Conservation (phyloP, 2,113 vertebrate species). For the Paedocypris sp. region DNA sequence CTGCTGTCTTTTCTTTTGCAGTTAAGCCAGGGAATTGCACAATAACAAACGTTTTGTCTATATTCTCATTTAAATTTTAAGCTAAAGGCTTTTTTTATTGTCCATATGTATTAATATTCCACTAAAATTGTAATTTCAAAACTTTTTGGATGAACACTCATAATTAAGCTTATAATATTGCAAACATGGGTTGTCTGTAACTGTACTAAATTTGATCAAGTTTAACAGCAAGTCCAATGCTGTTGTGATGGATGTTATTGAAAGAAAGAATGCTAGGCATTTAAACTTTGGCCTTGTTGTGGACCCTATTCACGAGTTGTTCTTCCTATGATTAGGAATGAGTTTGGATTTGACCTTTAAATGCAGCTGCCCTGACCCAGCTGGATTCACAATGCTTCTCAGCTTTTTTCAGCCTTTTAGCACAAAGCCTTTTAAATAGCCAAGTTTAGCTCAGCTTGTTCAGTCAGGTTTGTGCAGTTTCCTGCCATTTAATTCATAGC, state of each 20-base stretch:
- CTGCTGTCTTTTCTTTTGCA: too few species aligned
- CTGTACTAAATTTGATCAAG: not conserved
- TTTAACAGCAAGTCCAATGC: not conserved
- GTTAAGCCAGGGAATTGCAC: too few species aligned
- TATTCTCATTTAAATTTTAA: too few species aligned
- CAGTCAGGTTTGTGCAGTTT: too few species aligned
- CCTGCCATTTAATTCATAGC: conserved; percentile 5
- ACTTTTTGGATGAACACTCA: not conserved
- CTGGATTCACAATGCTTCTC: too few species aligned
- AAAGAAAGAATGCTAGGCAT: conserved; percentile 18
- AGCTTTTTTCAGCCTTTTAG: not conserved
- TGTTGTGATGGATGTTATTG: not conserved
- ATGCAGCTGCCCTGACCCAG: not conserved
- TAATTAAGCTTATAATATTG: not conserved
- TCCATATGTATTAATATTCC: too few species aligned
- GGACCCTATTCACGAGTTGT: not conserved
- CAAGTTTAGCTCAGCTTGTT: too few species aligned
- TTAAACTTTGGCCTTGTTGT: conserved; percentile 7
- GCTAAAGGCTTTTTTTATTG: too few species aligned
- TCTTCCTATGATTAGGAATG: not conserved
- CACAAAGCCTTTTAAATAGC: too few species aligned
- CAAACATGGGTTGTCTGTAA: not conserved
- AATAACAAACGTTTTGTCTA: too few species aligned
- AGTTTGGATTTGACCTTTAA: not conserved
- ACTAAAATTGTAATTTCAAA: not conserved